These are phyloP conservation scores for Diplosoma virens DNA, from an alignment of 23 tunicate species.

Conservation along the genomic window DNA sequence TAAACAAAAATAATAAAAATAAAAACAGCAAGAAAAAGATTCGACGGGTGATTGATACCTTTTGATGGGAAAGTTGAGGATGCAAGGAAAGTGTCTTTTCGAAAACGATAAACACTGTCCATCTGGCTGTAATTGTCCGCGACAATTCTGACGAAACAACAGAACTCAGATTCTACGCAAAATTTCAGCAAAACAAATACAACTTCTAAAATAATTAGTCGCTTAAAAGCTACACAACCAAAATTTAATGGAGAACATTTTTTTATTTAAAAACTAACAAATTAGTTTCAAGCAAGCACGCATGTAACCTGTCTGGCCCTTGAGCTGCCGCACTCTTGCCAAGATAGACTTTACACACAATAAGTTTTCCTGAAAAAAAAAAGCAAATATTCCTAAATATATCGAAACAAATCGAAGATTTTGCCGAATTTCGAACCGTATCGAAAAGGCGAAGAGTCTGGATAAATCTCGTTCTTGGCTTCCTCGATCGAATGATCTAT, in stretches of 20 bases:
- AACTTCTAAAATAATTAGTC: neutral
- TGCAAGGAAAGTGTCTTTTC: slow-evolving; percentile 30
- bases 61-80: neutral
- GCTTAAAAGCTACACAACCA: too few species aligned
- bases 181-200: too few species aligned
- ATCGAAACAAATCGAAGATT: neutral
- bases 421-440: slow-evolving; percentile 44
- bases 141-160: slow-evolving; percentile 31
- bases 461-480: slow-evolving; percentile 15
- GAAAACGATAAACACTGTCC: slow-evolving; percentile 71
- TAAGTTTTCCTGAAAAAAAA: slow-evolving; percentile 52
- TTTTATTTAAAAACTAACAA: too few species aligned
- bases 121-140: slow-evolving; percentile 63
- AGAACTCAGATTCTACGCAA: slow-evolving; percentile 1
- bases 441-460: slow-evolving; percentile 72
- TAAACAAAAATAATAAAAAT: neutral
- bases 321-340: slow-evolving; percentile 91
- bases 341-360: slow-evolving; percentile 80
- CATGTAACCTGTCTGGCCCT: slow-evolving; percentile 66
- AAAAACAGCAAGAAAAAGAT: neutral
- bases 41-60: neutral
- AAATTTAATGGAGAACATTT: too few species aligned
- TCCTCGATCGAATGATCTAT: slow-evolving; percentile 35
- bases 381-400: neutral
- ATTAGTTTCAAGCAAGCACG: too few species aligned